Conservation (phyloP, 2,888 invertebrate species). For the Cerastis leucographa region DNA sequence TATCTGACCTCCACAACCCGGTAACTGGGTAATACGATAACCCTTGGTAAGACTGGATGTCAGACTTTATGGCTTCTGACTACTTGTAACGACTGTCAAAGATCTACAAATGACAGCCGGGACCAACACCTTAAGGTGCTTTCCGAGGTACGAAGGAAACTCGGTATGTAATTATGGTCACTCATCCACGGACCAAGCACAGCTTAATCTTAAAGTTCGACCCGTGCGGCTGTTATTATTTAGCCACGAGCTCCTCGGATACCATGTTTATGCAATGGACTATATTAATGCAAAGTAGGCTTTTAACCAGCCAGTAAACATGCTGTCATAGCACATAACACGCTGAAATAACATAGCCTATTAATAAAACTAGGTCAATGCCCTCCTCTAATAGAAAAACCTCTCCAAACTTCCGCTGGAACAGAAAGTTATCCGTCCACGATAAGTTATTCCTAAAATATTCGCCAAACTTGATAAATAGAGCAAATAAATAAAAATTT, state of each 20-base stretch:
- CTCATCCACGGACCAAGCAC: no score
- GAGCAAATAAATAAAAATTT: constrained; percentile 35
- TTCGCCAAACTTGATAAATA: constrained; percentile 32
- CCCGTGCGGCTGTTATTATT: no score
- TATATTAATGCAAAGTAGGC: constrained; percentile 11
- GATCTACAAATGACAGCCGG: no score
- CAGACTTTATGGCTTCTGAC: no score
- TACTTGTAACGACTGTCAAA: no score
- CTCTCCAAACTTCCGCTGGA: constrained; percentile 30
- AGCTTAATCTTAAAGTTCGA: no score
- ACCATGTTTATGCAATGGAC: constrained; percentile 8
- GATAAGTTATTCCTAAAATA: constrained; percentile 46
- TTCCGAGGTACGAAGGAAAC: no score
- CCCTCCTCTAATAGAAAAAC: constrained; percentile 36
- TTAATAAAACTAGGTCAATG: constrained; percentile 49
- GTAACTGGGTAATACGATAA: no score
- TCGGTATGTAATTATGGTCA: no score
- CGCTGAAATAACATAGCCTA: constrained; percentile 22
- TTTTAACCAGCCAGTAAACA: constrained; percentile 23
- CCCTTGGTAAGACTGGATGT: no score
- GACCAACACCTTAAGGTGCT: no score
- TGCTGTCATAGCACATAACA: constrained; percentile 9
- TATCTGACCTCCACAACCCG: no score
- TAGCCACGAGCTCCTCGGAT: background rate
- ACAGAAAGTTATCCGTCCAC: constrained; percentile 36